These are phyloP conservation scores for Eristalinus sepulchralis DNA, from an alignment of 2,888 invertebrate genomes.

Conservation along the genomic window DNA sequence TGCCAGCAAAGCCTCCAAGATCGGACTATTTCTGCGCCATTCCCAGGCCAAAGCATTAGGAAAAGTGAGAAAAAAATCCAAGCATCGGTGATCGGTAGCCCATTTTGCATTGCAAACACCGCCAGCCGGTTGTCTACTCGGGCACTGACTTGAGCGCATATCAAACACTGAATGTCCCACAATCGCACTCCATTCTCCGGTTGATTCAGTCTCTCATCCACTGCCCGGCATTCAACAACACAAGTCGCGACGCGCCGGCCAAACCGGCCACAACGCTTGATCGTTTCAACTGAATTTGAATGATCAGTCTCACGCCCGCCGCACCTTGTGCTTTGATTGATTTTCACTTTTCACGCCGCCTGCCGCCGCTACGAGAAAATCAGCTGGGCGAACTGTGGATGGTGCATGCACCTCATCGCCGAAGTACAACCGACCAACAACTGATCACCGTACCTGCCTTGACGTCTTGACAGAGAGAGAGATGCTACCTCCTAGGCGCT, in stretches of 20 bases:
- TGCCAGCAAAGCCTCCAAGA: neutral
- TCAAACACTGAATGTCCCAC: neutral
- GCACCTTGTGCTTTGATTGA: neutral
- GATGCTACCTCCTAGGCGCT: neutral
- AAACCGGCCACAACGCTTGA: neutral
- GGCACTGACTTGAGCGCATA: neutral
- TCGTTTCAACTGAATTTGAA: neutral
- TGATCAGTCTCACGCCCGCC: neutral
- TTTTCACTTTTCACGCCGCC: neutral
- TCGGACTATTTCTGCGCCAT: neutral
- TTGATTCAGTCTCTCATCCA: neutral
- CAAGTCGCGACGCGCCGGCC: neutral
- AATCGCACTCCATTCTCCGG: neutral
- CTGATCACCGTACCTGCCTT: neutral
- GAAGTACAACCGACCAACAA: neutral
- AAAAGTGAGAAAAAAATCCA: neutral
- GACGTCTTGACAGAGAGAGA: constrained; percentile 9
- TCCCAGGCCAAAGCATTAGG: neutral
- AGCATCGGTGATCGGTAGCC: neutral
- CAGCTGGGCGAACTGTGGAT: neutral
- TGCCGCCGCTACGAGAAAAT: neutral
- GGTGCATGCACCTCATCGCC: neutral
- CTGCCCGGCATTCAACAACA: neutral
- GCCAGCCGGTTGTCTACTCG: neutral
- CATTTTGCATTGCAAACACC: neutral